Base-by-base conservation (phyloP, 2,797 vertebrate species). In the Philypnodon macrostomus region DNA sequence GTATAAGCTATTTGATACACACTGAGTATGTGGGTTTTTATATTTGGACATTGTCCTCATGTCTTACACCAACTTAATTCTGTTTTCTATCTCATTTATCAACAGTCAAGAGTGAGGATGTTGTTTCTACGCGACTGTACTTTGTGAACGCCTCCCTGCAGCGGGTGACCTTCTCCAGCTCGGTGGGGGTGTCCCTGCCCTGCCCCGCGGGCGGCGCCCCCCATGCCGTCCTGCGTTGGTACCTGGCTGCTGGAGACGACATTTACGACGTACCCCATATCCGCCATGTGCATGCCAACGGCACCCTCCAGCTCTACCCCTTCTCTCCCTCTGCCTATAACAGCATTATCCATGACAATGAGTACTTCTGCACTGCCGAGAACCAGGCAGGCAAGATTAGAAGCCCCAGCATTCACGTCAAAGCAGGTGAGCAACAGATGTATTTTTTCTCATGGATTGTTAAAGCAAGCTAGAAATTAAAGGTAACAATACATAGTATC, bases 81-180 rank as follows among this genome's bases (percentile, higher is more conserved):
- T 34, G 23, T 73, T 69, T 63, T 46, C 53, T 63, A 52, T 56
- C 77, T 74, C 74, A 63, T 59, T 42, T 75, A 35, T 61, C 11
- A 32, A 0, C 91, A 98, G 96, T 92, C 83, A 90, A 74, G 76
- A 86, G 92, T 69, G 96, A 98, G 87, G 95, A 98, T 97, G 89
- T 90, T 84, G 94, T 92, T 57, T 95, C 95, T 79, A 95, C 94
- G 80, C 95, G 93, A 90, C 93, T 98, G 91, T 98, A 98, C 92
- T 98, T 98, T 96, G 94, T 98, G 90, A 98, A 98, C 82, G 94
- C 95, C 89, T 96, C 96, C 77, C 79, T 97, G 88, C 96, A 98
- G 90, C 94, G 96, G 90, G 95, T 98, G 89, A 98, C 95, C 89
- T 98, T 98, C 85, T 98, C 96, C 91, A 98, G 95, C 91, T 96